A percentile compares a stretch with the other conserved stretches of the same genome.
These are phyloP conservation scores for Psophia crepitans DNA, from an alignment of 2,113 vertebrate species.

Conservation along the genomic window DNA sequence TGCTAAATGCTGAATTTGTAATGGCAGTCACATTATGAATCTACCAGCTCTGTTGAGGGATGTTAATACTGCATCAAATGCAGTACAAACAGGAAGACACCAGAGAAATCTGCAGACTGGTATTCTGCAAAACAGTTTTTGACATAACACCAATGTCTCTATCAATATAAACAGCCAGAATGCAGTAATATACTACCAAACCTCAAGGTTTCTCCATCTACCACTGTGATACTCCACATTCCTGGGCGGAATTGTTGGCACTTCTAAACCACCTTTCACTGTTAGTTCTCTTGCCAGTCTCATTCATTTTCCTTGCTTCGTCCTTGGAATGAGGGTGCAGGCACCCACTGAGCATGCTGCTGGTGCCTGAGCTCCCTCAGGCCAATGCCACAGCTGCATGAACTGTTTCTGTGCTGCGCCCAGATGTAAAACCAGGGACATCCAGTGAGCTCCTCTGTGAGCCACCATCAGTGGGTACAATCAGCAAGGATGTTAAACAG, in stretches of 20 bases:
- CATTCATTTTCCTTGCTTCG: not conserved
- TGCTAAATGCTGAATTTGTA: not conserved
- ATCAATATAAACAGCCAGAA: not conserved
- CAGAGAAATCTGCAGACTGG: not conserved
- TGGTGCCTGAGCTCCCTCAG: not conserved
- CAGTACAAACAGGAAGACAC: not conserved
- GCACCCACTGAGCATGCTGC: accelerated
- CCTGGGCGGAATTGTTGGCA: not conserved
- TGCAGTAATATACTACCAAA: not conserved
- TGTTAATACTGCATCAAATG: not conserved
- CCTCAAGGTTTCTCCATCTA: not conserved
- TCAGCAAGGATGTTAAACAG: not conserved
- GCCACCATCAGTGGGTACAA: not conserved
- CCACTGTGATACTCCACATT: not conserved
- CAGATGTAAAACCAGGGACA: not conserved
- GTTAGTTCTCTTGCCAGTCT: not conserved
- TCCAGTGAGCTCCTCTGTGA: not conserved
- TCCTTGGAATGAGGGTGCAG: not conserved
- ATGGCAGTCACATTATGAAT: not conserved
- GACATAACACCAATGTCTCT: not conserved
- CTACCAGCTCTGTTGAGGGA: not conserved
- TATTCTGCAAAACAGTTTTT: not conserved
- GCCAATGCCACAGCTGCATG: not conserved
- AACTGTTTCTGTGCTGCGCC: not conserved
- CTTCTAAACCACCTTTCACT: not conserved